These are phyloP conservation scores for Heteromormyrus szaboi DNA, from an alignment of 2,797 vertebrate species.

Conservation along the genomic window DNA sequence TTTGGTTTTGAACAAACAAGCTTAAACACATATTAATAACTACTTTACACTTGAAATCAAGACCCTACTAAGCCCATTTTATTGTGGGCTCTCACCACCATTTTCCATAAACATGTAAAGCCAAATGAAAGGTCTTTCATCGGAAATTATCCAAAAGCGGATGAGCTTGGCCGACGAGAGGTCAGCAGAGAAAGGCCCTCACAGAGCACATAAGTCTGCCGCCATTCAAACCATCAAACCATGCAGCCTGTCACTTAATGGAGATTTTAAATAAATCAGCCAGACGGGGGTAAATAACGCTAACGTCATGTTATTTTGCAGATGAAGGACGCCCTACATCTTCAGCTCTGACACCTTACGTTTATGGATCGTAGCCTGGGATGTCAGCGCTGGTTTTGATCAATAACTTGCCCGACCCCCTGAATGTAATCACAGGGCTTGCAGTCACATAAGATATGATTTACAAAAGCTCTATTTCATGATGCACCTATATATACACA, in stretches of 20 bases:
- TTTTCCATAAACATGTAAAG: background rate
- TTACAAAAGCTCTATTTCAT: background rate
- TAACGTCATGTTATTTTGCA: background rate
- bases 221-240: background rate
- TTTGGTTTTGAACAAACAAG: background rate
- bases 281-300: background rate
- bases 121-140: background rate
- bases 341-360: background rate
- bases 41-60: background rate
- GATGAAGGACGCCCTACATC: slow-evolving; percentile 9
- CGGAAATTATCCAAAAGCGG: background rate
- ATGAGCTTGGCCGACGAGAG: background rate
- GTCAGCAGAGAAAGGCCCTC: background rate
- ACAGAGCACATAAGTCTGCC: background rate
- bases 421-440: slow-evolving; percentile 8
- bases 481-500: background rate
- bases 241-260: background rate
- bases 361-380: background rate
- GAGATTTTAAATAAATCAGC: background rate
- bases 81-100: background rate
- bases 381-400: background rate
- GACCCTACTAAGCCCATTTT: background rate
- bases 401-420: background rate
- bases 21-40: background rate
- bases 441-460: background rate